Base-by-base conservation (phyloP, 2,113 vertebrate genomes). In the Psittacara wagleri region DNA sequence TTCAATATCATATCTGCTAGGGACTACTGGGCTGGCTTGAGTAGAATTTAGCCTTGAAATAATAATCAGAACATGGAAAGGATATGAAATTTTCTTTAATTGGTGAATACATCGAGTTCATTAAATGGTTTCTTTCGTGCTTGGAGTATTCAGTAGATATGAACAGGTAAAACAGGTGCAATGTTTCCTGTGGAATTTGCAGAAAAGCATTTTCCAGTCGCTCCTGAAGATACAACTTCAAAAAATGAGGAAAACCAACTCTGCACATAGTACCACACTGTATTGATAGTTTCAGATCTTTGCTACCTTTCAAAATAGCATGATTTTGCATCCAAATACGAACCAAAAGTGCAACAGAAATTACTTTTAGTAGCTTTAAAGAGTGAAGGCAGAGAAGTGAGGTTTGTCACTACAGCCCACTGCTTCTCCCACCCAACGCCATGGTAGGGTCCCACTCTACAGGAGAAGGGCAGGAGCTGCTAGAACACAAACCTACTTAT, bases 41-140 rank as follows among this genome's bases (percentile, higher is more conserved):
- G 93, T 54, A 74, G 66, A 75, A 59, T 69, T 84, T 84, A 57
- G 86, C 85, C 94, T 96, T 96, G 89, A 97, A 97, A 91, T 64
- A 91, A 62, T 75, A 92, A 70, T 82, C 11, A 91, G 72, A 93
- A 90, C 85, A 95, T 27, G 44, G 72, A 80, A 94, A 94, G 59
- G 90, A 54, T 68, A 76, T 72, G 88, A 96, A 92, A 69, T 92
- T 85, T 88, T 33, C 81, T 93, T 96, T 96, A 97, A 80, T 72
- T 94, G 95, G 90, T 67, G 63, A 61, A 86, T 96, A 97, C 31
- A 82, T 95, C 89, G 94, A 88, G 82, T 94, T 88, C 64, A 89
- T 70, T 83, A 83, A 93, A 96, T 75, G 41, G 46, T 37, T 28
- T 93, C 70, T 55, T 97, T 97, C 94, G 80, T 88, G 81, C 78